Evolutionary conservation across 2,113 vertebrate genomes (phyloP), one percentile per base, ranked within the genome.

Genomic region (Vombatus ursinus): DNA sequence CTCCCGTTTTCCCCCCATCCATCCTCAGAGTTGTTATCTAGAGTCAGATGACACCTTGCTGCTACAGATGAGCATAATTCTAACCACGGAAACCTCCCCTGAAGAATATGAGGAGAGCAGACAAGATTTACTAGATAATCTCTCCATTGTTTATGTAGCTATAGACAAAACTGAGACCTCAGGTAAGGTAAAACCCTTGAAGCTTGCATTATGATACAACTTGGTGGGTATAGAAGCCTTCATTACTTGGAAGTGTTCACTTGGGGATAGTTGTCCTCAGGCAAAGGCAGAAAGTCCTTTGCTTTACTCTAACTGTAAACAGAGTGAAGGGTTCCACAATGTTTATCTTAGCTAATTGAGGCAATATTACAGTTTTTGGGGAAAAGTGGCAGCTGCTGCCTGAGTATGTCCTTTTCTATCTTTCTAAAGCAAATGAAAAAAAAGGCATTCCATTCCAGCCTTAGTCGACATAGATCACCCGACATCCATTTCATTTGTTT

Each of bases 71-170:
- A 99, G 99, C 98, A 99, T 99, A 98, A 99, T 98, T 12, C 98
- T 99, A 91, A 98, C 98, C 92, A 98, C 98, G 92, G 99, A 99
- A 98, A 99, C 98, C 54, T 61, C 96, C 94, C 99, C 99, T 2
- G 97, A 98, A 93, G 99, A 99, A 98, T 99, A 99, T 97, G 99
- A 99, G 98, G 99, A 99, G 96, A 99, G 99, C 97, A 99, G 99
- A 97, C 99, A 99, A 90, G 99, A 99, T 94, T 98, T 99, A 98
- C 98, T 99, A 97, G 99, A 99, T 99, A 99, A 99, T 98, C 99
- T 99, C 97, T 98, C 99, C 98, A 98, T 99, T 97, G 99, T 99
- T 97, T 99, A 99, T 96, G 98, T 99, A 97, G 98, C 98, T 97
- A 97, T 98, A 95, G 96, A 98, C 96, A 98, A 97, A 98, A 97